These are phyloP conservation scores for Hippopotamus amphibius DNA, from an alignment of 2,113 vertebrate genomes.

Conservation along the genomic window DNA sequence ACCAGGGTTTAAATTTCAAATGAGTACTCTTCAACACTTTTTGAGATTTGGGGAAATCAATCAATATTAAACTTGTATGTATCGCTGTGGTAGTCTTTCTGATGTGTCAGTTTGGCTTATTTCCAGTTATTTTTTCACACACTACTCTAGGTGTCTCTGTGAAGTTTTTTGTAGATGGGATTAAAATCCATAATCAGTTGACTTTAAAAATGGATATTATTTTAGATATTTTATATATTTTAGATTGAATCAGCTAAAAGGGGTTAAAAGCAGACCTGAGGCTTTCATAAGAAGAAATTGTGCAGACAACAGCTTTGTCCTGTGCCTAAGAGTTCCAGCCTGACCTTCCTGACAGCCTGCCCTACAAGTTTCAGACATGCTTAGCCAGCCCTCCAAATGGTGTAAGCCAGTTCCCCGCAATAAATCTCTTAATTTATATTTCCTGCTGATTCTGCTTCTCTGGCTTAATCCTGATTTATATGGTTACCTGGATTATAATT, in stretches of 20 bases:
- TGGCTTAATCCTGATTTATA: not conserved
- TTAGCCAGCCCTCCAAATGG: not conserved
- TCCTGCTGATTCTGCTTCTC: not conserved
- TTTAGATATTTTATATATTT: not conserved
- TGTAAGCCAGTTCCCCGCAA: not conserved
- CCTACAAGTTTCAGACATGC: not conserved
- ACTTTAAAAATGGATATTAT: not conserved
- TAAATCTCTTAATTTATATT: not conserved
- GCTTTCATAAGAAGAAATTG: not conserved
- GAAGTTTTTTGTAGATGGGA: not conserved
- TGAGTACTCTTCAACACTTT: not conserved
- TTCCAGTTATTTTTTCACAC: not conserved
- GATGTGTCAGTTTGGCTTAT: not conserved
- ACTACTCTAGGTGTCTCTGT: not conserved
- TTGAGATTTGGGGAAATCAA: not conserved
- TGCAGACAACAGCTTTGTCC: not conserved
- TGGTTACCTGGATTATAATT: not conserved
- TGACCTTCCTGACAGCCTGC: not conserved
- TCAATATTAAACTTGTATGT: not conserved
- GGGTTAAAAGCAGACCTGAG: not conserved
- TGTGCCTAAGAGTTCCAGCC: not conserved
- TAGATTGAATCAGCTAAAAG: not conserved
- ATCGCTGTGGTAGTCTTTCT: not conserved
- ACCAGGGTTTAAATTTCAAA: not conserved
- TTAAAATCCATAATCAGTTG: not conserved